Percentiles rank a stretch among this genome's conserved stretches.
Evolutionary conservation across 2,888 invertebrate genomes (phyloP).

Genomic region (Leucoptera coffeella): DNA sequence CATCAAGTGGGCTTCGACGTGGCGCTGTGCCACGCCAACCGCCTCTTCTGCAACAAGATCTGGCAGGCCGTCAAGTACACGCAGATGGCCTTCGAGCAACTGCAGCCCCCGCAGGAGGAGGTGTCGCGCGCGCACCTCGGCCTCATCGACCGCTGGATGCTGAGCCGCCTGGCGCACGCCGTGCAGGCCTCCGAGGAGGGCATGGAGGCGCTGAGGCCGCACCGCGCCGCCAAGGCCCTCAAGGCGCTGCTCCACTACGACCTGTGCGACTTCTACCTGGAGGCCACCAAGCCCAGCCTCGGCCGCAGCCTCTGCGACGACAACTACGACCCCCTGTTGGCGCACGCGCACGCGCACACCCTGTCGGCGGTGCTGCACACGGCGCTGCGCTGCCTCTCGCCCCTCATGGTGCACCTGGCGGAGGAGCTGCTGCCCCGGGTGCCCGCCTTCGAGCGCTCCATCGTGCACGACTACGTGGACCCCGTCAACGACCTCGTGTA

Average conservation of each 20-base stretch:
- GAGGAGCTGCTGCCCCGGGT: constrained; percentile 60
- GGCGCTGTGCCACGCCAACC: constrained; percentile 58
- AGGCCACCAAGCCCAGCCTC: constrained; percentile 51
- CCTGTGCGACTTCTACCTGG: constrained; percentile 90
- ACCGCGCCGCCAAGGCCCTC: constrained; percentile 62
- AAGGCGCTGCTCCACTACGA: constrained; percentile 76
- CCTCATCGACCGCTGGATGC: constrained; percentile 77
- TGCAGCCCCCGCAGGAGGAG: constrained; percentile 11
- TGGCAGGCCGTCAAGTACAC: constrained; percentile 85
- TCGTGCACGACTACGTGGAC: constrained; percentile 54
- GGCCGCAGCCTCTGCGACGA: constrained; percentile 59
- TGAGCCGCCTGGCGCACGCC: constrained; percentile 68
- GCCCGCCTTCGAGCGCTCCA: constrained; percentile 28
- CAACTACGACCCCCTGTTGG: constrained; percentile 12
- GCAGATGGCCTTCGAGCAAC: constrained; percentile 18
- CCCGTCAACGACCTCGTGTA: constrained; percentile 55
- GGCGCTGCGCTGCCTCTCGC: constrained; percentile 63
- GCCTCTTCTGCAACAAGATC: constrained; percentile 89
- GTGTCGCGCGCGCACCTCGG: constrained; percentile 19
- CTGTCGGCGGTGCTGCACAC: constrained; percentile 64
- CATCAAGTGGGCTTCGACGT: constrained; percentile 89
- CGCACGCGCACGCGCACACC: constrained; percentile 57
- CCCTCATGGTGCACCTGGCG: constrained; percentile 75
- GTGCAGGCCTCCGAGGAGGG: constrained; percentile 58
- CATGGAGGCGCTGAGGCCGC: constrained; percentile 66